Percentiles rank a stretch among this genome's conserved stretches.
These are phyloP conservation scores for Anoura caudifer DNA, from an alignment of 2,113 vertebrate species.

Conservation along the genomic window DNA sequence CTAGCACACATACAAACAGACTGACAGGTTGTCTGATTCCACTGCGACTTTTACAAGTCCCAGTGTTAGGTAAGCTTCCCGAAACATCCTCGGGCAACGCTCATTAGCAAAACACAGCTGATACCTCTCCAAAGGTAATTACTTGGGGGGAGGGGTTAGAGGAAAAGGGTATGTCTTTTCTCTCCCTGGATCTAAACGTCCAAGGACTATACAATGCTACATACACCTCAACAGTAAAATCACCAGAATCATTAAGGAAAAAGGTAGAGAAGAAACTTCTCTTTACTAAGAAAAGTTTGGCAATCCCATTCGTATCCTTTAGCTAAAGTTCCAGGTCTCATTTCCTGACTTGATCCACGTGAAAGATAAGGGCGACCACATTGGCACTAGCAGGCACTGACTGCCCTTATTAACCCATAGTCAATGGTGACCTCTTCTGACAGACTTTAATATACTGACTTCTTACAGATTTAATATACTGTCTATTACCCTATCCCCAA, in stretches of 20 bases:
- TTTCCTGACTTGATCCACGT: constrained; percentile 22
- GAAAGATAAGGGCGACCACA: constrained; percentile 34
- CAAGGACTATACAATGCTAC: not conserved
- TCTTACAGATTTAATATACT: constrained; percentile 58
- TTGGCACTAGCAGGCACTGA: constrained; percentile 19
- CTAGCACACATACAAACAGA: constrained; percentile 41
- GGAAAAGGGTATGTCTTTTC: not conserved
- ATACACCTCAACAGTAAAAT: not conserved
- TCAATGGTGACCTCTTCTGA: constrained; percentile 64
- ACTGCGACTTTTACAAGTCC: constrained; percentile 32
- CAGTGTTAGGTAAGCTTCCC: constrained; percentile 22
- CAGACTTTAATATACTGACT: constrained; percentile 68
- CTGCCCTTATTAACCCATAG: constrained; percentile 52
- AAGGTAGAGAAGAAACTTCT: not conserved
- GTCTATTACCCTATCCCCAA: constrained; percentile 45
- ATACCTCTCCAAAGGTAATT: constrained; percentile 47
- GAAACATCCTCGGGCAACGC: constrained; percentile 40
- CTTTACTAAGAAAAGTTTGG: not conserved
- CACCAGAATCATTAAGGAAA: not conserved
- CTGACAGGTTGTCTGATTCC: constrained; percentile 52
- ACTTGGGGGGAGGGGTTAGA: not conserved
- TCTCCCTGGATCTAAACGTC: not conserved
- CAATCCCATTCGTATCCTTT: not conserved
- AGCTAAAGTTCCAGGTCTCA: constrained; percentile 44
- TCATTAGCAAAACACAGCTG: constrained; percentile 59